phyloP scores from a whole-genome alignment of 2,797 vertebrate genomes.

The Tadarida brasiliensis region DNA sequence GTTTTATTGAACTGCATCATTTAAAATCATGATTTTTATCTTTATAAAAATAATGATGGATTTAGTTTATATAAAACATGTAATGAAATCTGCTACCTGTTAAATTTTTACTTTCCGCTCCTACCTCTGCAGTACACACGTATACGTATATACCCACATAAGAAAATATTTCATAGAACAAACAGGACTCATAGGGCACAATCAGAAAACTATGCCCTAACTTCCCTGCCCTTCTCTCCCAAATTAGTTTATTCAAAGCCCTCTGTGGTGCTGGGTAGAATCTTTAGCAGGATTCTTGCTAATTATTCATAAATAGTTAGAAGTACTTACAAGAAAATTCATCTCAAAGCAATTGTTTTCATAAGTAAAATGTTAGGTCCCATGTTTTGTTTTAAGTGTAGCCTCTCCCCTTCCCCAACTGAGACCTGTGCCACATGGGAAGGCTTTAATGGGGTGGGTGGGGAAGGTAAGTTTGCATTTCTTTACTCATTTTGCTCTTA shows the following conservation, averaged over 20 bases:
- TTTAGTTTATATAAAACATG: conserved; percentile 1
- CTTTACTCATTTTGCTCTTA: neutral
- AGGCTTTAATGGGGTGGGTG: accelerated
- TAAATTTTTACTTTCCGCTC: neutral
- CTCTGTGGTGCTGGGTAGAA: neutral
- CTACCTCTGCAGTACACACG: neutral
- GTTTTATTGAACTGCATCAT: neutral
- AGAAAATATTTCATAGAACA: neutral
- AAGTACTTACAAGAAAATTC: neutral
- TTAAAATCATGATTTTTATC: neutral
- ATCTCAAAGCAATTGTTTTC: neutral
- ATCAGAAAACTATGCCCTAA: neutral
- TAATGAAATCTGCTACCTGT: conserved; percentile 21
- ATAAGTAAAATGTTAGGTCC: neutral
- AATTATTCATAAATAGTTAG: neutral
- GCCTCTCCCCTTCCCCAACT: neutral
- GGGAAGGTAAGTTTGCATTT: neutral
- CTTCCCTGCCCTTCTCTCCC: accelerated
- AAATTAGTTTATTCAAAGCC: neutral
- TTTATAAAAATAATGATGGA: neutral
- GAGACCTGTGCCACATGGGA: neutral
- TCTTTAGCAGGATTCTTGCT: neutral
- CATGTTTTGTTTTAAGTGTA: neutral
- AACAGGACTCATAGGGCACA: neutral
- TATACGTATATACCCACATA: neutral